Conservation (phyloP, 2,797 vertebrate species). For the Erethizon dorsatum region DNA sequence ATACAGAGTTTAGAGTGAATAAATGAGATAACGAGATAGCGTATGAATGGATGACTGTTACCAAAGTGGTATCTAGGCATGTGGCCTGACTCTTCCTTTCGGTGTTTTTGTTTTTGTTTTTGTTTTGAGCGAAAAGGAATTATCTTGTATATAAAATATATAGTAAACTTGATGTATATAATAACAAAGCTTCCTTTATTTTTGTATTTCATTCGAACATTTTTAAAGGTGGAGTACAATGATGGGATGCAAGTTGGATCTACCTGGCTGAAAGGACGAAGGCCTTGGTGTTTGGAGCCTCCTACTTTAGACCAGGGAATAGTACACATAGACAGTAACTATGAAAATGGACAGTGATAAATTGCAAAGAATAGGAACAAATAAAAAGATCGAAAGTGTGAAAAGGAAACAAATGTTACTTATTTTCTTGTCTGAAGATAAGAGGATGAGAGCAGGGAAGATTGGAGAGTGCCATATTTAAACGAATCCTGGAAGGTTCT, state of each 20-base stretch:
- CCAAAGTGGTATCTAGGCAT: neutral
- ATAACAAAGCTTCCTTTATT: neutral
- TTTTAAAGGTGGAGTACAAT: neutral
- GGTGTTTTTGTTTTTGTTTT: neutral
- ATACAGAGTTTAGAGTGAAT: neutral
- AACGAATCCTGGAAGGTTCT: neutral
- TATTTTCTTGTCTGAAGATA: slow-evolving; percentile 4
- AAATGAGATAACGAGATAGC: neutral
- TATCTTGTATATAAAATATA: neutral
- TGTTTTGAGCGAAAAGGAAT: neutral
- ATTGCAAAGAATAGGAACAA: neutral
- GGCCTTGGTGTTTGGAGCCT: neutral
- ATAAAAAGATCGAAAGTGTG: neutral
- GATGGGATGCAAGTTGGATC: neutral
- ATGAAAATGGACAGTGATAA: neutral
- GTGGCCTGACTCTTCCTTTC: neutral
- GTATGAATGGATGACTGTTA: neutral
- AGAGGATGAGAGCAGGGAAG: neutral
- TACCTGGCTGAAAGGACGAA: neutral
- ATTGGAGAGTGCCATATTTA: neutral
- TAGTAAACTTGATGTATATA: neutral
- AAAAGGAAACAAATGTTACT: neutral
- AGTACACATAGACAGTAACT: neutral
- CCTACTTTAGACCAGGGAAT: neutral
- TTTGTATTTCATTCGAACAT: neutral